Percentiles rank a stretch among this genome's conserved stretches.
These are phyloP conservation scores for Halcyon smyrnensis DNA, from an alignment of 2,797 vertebrate species.

Conservation along the genomic window DNA sequence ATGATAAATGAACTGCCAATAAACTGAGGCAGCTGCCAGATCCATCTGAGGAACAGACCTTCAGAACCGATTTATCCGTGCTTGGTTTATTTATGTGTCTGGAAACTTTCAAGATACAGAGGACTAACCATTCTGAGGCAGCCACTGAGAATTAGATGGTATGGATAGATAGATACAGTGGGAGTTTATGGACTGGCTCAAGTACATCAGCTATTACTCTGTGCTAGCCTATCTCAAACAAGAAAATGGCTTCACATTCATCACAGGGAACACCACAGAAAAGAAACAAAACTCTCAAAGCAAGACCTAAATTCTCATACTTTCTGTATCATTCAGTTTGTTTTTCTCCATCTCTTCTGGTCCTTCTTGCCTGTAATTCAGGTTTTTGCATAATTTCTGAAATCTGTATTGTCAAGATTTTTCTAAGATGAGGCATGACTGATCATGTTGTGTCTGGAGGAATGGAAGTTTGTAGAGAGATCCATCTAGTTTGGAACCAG, in stretches of 20 bases:
- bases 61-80: constrained; percentile 64
- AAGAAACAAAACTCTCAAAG: background rate
- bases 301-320: background rate
- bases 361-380: background rate
- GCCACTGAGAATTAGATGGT: background rate
- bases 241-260: constrained; percentile 8
- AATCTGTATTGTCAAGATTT: background rate
- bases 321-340: background rate
- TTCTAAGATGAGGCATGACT: background rate
- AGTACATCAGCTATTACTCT: background rate
- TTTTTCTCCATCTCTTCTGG: background rate
- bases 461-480: background rate
- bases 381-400: background rate
- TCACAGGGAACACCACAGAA: background rate
- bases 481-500: background rate
- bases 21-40: constrained; percentile 78
- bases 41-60: constrained; percentile 74
- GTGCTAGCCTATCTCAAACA: background rate
- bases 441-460: background rate
- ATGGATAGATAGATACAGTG: background rate
- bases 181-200: constrained; percentile 9
- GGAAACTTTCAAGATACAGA: constrained; percentile 51
- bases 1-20: constrained; percentile 84
- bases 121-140: constrained; percentile 22
- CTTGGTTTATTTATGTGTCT: constrained; percentile 74